Conservation (phyloP, 2,797 vertebrate genomes). For the Cynodonichthys magdalenae region DNA sequence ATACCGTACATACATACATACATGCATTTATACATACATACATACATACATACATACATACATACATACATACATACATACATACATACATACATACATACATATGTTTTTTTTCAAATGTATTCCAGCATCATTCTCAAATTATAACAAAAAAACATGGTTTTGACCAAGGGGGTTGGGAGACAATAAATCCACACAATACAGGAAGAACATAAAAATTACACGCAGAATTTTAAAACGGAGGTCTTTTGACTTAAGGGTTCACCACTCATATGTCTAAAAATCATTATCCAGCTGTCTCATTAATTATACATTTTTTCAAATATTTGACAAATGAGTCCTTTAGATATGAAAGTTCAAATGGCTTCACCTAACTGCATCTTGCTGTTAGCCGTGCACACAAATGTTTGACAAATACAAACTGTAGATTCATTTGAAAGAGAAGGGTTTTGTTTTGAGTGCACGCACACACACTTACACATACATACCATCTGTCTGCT, state of each 20-base stretch:
- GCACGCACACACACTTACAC: neutral
- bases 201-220: neutral
- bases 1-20: too few species aligned
- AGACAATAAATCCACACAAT: neutral
- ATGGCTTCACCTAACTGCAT: neutral
- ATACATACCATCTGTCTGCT: slow-evolving; percentile 11
- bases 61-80: too few species aligned
- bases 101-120: too few species aligned
- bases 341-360: neutral
- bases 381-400: neutral
- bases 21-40: too few species aligned
- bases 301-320: neutral
- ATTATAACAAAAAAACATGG: too few species aligned
- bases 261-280: neutral
- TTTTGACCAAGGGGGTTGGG: too few species aligned
- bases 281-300: neutral
- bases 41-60: too few species aligned
- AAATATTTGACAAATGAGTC: neutral
- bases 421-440: slow-evolving; percentile 1
- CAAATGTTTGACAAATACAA: slow-evolving; percentile 3
- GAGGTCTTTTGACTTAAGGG: neutral
- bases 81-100: too few species aligned
- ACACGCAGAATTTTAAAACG: neutral
- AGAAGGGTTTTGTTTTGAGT: neutral
- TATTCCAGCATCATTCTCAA: neutral